Evolutionary conservation across 2,113 vertebrate species (phyloP), one percentile per base, ranked within the genome.

Genomic region (Ammodytes dubius): DNA sequence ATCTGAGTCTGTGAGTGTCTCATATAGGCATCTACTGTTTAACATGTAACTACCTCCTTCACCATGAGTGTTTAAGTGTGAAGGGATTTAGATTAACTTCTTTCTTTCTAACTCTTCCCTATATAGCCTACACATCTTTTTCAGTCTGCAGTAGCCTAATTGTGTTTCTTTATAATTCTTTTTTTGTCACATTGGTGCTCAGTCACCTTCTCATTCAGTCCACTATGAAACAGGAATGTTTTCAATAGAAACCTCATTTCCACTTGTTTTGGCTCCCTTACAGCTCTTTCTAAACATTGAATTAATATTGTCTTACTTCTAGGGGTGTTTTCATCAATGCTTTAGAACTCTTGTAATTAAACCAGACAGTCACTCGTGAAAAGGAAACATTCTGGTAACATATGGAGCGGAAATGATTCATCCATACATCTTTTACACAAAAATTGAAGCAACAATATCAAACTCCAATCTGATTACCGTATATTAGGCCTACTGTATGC

Each of bases 1-100:
- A 76, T 90, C 84, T 74, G 70, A 74, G 76, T 42, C 65, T 58
- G 42, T 84, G 45, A 60, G 15, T 1, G 57, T 73, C 46, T 78
- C 67, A 74, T 74, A 61, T 52, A 61, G 45, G 15, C 65, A 69
- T 61, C 37, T 2, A 12, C 19, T 42, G 43, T 37, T 3, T 42
- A 1, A 43, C 61, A 43, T 60, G 14, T 39, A 43, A 57, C 12
- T 14, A 27, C 27, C 27, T 27, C 27, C 27, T 27, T 27, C 39
- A n/a, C 50, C 13, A 13, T 13, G 17, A 49, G 76, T 57, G 12
- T 47, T 46, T 9, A 14, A 53, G 17, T 11, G 17, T 12, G 10
- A 37, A 49, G 5, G 7, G 54, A 46, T 42, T 42, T 39, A 27
- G 27, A 27, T 27, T 27, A 27, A 27, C 27, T 27, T 27, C 27